Evolutionary conservation across 2,797 vertebrate species (phyloP), one percentile per base, ranked within the genome.

Genomic region (Dendrocincla tyrannina): DNA sequence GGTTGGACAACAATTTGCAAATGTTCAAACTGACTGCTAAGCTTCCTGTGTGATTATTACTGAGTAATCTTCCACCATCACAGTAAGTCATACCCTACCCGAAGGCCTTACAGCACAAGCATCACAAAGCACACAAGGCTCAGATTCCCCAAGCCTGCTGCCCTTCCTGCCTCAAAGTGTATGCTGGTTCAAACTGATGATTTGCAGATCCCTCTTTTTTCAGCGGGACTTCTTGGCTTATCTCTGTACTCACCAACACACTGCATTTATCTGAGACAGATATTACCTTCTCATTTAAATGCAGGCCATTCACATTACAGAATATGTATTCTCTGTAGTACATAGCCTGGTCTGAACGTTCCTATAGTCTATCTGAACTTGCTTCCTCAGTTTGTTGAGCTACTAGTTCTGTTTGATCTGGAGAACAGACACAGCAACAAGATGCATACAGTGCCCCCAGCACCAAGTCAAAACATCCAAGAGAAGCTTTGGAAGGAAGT

Each of bases 1-100:
- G 7, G 27, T 0, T 25, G 32, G 33, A 55, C 53, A 42, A 17
- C 41, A 25, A 17, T 0, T 4, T 17, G 5, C 10, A 50, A 8
- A 10, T 3, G 12, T 13, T 27, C 27, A 49, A 2, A 5, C 41
- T 17, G 42, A 37, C 49, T n/a, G 32, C 20, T 19, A 23, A 72
- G 20, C 23, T 73, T 37, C 32, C 9, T 1, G 6, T 28, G 24
- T 9, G 30, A 32, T 39, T 75, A 18, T 46, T 39, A 32, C 6
- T 4, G 8, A 77, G 14, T 37, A 41, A 39, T 33, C 41, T 90
- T 47, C 44, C 53, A 60, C 41, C 32, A 44, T 20, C 35, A 44
- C 66, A 52, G 64, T 41, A 70, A 49, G 17, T 22, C 50, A 49
- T 64, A 82, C 12, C 32, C 32, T 75, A n/a, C 50, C 23, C 30